Conservation (phyloP, 1,140 invertebrate species). For the Drosophila persimilis region DNA sequence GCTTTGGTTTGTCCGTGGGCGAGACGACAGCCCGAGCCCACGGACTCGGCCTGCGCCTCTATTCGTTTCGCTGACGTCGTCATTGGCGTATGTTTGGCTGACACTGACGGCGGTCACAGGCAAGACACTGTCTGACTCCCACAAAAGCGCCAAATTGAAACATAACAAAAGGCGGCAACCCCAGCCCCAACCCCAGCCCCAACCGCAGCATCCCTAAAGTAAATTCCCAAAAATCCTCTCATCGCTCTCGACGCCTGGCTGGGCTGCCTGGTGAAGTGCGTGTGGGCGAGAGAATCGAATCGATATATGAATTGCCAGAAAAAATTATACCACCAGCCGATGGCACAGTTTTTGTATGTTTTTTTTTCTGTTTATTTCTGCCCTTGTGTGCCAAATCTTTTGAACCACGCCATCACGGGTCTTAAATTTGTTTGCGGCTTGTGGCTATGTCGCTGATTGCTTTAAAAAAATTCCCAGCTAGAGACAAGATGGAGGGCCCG, state of each 20-base stretch:
- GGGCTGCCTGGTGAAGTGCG: constrained; percentile 3
- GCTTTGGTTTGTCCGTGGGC: constrained; percentile 31
- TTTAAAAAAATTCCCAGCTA: constrained; percentile 3
- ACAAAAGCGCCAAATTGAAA: constrained; percentile 63
- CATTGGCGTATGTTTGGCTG: constrained; percentile 28
- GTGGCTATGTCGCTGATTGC: constrained; percentile 25
- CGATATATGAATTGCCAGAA: constrained; percentile 45
- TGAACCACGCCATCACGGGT: constrained; percentile 38
- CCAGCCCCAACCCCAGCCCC: not conserved
- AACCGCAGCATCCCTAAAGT: not conserved
- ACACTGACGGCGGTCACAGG: constrained; percentile 12
- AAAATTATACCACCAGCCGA: constrained; percentile 15
- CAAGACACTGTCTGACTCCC: constrained; percentile 22
- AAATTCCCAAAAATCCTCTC: constrained; percentile 25
- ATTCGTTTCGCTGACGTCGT: not conserved
- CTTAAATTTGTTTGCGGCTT: constrained; percentile 42
- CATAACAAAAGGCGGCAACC: constrained; percentile 60
- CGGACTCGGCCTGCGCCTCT: not conserved
- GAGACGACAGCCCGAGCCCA: constrained; percentile 1
- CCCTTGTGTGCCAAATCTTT: constrained; percentile 36
- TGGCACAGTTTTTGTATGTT: not conserved
- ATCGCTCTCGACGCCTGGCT: constrained; percentile 13
- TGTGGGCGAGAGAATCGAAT: constrained; percentile 28
- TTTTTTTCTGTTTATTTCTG: constrained; percentile 7
- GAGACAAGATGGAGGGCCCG: not conserved